A percentile compares a stretch with the other conserved stretches of the same genome.
These are phyloP conservation scores for Arvicola amphibius DNA, from an alignment of 2,797 vertebrate species.

Conservation along the genomic window DNA sequence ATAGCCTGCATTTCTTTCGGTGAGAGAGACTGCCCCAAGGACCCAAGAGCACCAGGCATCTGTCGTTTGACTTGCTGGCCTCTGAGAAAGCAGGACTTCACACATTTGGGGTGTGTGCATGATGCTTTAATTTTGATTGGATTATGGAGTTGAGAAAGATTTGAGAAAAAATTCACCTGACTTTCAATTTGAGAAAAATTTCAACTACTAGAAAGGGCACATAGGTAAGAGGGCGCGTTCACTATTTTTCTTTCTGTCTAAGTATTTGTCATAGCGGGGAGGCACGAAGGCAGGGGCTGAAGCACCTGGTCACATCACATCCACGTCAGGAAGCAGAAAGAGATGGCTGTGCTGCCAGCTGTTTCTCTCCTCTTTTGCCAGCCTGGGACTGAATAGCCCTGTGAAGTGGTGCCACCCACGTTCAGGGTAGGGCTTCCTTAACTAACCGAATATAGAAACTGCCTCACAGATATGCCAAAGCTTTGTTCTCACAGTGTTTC, in stretches of 20 bases:
- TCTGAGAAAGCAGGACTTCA: not conserved
- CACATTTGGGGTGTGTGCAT: not conserved
- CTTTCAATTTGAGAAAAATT: not conserved
- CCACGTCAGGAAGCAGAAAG: not conserved
- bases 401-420: not conserved
- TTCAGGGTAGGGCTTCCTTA: not conserved
- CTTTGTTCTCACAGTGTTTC: not conserved
- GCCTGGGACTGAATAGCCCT: not conserved
- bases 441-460: too few relatives aligned
- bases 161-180: not conserved
- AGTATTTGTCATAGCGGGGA: not conserved
- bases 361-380: not conserved
- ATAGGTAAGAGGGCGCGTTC: not conserved
- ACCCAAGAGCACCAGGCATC: not conserved
- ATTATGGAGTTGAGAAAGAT: not conserved
- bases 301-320: not conserved
- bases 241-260: not conserved
- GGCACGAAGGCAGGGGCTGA: not conserved
- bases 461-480: not conserved
- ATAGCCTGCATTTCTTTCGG: not conserved
- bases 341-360: not conserved
- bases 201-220: not conserved
- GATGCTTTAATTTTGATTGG: constrained; percentile 36
- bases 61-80: not conserved
- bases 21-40: not conserved